Conservation (phyloP, 2,888 invertebrate genomes). For the Latheticus oryzae region DNA sequence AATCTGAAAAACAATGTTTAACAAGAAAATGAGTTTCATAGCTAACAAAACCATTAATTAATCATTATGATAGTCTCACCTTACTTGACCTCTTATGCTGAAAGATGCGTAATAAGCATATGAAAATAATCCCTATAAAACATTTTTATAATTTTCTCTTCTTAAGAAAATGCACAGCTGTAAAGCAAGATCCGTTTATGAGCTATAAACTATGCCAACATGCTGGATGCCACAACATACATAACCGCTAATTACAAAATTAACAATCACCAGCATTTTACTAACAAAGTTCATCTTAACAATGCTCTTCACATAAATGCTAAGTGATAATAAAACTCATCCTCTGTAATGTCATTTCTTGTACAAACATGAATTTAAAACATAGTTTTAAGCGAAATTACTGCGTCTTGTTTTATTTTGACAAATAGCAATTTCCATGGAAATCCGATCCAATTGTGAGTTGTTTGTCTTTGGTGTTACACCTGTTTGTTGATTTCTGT, state of each 20-base stretch:
- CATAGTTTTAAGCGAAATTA: constrained; percentile 40
- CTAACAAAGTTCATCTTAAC: constrained; percentile 2
- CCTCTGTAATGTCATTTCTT: constrained; percentile 9
- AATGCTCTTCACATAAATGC: not conserved
- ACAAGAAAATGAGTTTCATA: constrained; percentile 1
- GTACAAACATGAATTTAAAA: not conserved
- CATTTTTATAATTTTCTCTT: too few relatives aligned
- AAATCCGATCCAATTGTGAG: constrained; percentile 63
- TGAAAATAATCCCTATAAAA: too few relatives aligned
- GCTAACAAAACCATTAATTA: too few relatives aligned
- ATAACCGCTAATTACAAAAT: constrained; percentile 17
- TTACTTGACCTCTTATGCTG: too few relatives aligned
- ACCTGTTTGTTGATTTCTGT: constrained; percentile 33
- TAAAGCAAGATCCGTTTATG: too few relatives aligned
- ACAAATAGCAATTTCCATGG: constrained; percentile 62
- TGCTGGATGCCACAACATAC: constrained; percentile 1
- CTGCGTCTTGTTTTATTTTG: constrained; percentile 60
- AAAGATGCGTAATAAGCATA: too few relatives aligned
- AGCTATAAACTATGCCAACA: constrained; percentile 1
- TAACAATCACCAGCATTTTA: constrained; percentile 15
- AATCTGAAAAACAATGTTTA: constrained; percentile 7
- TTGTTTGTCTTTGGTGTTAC: constrained; percentile 62
- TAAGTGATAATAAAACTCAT: constrained; percentile 9
- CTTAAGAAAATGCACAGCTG: too few relatives aligned
- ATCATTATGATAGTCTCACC: too few relatives aligned